Conservation (phyloP, 2,113 vertebrate species). For the Eulacestoma nigropectus region DNA sequence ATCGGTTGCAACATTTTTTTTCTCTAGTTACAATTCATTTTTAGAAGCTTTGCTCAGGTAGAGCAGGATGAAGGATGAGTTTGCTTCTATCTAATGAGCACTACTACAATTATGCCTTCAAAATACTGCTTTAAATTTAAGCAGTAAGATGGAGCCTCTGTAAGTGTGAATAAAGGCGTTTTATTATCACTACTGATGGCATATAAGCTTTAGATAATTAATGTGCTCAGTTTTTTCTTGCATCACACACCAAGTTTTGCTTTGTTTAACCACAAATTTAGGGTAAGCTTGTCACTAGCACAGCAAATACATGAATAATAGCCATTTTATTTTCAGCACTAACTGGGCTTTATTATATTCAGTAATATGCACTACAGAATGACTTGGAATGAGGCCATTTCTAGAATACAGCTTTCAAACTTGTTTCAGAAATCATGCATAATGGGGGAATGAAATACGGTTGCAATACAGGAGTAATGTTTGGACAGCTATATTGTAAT, state of each 20-base stretch:
- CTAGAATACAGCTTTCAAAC: neutral
- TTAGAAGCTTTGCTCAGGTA: neutral
- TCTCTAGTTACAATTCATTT: neutral
- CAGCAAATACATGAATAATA: neutral
- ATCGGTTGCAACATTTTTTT: neutral
- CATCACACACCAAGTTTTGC: neutral
- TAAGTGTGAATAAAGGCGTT: neutral
- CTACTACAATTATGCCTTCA: neutral
- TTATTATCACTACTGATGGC: neutral
- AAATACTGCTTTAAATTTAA: neutral
- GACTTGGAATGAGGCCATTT: slow-evolving; percentile 20
- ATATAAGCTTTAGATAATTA: neutral
- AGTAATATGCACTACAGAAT: neutral
- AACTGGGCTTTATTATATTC: neutral
- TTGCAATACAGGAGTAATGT: neutral
- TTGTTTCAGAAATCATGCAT: slow-evolving; percentile 7
- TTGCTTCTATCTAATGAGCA: neutral
- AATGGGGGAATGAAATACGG: neutral
- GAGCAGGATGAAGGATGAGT: neutral
- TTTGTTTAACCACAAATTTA: neutral
- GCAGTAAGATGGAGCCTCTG: neutral
- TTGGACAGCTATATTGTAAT: neutral
- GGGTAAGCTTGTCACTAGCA: neutral
- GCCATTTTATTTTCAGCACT: neutral
- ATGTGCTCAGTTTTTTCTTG: neutral